Conservation (phyloP, 35 echinoderm and acorn worm species). For the Patiria miniata region DNA sequence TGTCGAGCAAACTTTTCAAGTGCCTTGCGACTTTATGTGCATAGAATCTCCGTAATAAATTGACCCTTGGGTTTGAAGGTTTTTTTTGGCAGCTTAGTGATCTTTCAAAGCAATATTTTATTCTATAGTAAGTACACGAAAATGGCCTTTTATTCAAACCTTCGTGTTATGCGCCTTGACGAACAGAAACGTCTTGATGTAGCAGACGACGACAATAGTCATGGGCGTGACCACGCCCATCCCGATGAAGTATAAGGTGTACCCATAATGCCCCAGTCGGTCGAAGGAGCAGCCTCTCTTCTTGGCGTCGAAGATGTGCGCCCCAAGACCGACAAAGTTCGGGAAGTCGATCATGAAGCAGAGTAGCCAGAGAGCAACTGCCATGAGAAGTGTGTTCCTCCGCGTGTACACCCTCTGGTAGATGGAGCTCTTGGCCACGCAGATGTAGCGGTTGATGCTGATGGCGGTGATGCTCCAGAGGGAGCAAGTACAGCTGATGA, state of each 20-base stretch:
- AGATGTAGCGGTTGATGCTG: slow-evolving; percentile 69
- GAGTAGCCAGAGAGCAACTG: slow-evolving; percentile 42
- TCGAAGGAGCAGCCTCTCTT: slow-evolving; percentile 69
- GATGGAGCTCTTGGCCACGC: slow-evolving; percentile 22
- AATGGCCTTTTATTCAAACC: background rate
- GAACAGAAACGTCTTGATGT: slow-evolving; percentile 44
- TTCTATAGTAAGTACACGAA: too few relatives aligned
- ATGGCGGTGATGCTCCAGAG: slow-evolving; percentile 72
- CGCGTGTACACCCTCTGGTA: slow-evolving; percentile 37
- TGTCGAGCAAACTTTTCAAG: too few relatives aligned
- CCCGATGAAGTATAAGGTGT: slow-evolving; percentile 54
- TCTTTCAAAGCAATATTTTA: too few relatives aligned
- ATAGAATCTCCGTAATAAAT: too few relatives aligned
- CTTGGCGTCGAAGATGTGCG: slow-evolving; percentile 56
- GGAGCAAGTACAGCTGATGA: slow-evolving; percentile 55
- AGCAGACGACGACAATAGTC: slow-evolving; percentile 48
- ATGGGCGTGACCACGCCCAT: slow-evolving; percentile 45
- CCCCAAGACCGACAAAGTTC: slow-evolving; percentile 41
- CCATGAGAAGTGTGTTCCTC: slow-evolving; percentile 44
- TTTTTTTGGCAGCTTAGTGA: too few relatives aligned
- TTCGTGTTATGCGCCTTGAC: slow-evolving; percentile 21
- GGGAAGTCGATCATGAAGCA: slow-evolving; percentile 60
- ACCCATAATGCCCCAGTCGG: slow-evolving; percentile 45
- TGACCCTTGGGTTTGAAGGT: too few relatives aligned
- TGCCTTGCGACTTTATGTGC: too few relatives aligned